These are phyloP conservation scores for Cheilosia urbana DNA, from an alignment of 2,888 invertebrate species.

Conservation along the genomic window DNA sequence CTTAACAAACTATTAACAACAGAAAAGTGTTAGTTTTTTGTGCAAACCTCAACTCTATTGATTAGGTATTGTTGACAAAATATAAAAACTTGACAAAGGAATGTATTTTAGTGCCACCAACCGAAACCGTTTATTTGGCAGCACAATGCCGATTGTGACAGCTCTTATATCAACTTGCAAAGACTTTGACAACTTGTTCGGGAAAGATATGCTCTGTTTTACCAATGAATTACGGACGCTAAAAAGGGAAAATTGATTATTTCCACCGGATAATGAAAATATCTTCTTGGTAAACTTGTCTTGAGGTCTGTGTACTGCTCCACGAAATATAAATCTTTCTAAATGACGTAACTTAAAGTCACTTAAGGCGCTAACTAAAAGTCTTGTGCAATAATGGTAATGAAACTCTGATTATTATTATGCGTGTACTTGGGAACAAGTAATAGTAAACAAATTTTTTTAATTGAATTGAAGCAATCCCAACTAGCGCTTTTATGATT, in stretches of 20 bases:
- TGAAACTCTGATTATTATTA: constrained; percentile 8
- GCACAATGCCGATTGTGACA: too few species aligned
- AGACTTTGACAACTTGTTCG: too few species aligned
- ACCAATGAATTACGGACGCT: too few species aligned
- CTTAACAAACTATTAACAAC: constrained; percentile 1
- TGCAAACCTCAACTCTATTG: constrained; percentile 33
- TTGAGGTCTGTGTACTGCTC: background rate
- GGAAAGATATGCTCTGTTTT: too few species aligned
- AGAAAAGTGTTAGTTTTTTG: constrained; percentile 17
- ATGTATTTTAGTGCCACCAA: too few species aligned
- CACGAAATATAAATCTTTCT: constrained; percentile 5
- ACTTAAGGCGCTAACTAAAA: constrained; percentile 17
- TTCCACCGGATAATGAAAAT: background rate
- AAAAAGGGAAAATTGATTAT: too few species aligned
- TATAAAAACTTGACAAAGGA: background rate
- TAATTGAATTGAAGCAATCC: constrained; percentile 23
- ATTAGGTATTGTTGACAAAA: constrained; percentile 29
- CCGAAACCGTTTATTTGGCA: too few species aligned
- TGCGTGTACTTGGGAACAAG: constrained; percentile 2
- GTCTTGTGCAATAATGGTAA: constrained; percentile 21
- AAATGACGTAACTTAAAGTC: constrained; percentile 26
- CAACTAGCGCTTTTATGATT: background rate
- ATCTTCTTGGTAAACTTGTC: background rate
- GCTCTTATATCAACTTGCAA: too few species aligned
- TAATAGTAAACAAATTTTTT: constrained; percentile 31